Evolutionary conservation across 2,888 invertebrate species (phyloP).

Genomic region (Hirudinaria manillensis): DNA sequence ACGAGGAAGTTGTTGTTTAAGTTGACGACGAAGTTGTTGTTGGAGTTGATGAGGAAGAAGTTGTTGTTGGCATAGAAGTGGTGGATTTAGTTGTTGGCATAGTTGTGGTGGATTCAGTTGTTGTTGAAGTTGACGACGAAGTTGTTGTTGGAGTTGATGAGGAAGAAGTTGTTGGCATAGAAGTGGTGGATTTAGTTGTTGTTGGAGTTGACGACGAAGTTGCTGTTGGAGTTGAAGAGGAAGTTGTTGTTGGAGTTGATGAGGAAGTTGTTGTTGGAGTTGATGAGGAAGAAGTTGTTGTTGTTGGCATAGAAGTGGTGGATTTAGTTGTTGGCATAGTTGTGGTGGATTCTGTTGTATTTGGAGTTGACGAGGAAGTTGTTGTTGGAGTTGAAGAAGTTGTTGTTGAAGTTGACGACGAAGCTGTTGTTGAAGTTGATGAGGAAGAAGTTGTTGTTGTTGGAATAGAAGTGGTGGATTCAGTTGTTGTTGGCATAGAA

Average conservation of each 20-base stretch:
- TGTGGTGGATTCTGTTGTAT: neutral
- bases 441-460: neutral
- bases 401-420: neutral
- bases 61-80: neutral
- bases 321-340: neutral
- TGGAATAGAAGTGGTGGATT: neutral
- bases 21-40: neutral
- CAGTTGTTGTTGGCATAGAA: neutral
- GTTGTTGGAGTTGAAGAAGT: neutral
- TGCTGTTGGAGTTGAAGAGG: neutral
- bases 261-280: neutral
- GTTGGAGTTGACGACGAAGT: neutral
- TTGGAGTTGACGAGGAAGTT: neutral
- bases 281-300: neutral
- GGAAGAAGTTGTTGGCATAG: neutral
- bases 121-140: neutral
- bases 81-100: neutral
- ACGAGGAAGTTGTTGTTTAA: neutral
- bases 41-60: neutral
- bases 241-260: neutral
- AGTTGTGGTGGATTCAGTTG: neutral
- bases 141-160: too few species aligned
- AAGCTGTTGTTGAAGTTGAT: neutral
- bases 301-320: neutral
- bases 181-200: neutral